Base-by-base conservation (phyloP, 1,140 invertebrate genomes). In the Pseudomyrmex flavicornis region DNA sequence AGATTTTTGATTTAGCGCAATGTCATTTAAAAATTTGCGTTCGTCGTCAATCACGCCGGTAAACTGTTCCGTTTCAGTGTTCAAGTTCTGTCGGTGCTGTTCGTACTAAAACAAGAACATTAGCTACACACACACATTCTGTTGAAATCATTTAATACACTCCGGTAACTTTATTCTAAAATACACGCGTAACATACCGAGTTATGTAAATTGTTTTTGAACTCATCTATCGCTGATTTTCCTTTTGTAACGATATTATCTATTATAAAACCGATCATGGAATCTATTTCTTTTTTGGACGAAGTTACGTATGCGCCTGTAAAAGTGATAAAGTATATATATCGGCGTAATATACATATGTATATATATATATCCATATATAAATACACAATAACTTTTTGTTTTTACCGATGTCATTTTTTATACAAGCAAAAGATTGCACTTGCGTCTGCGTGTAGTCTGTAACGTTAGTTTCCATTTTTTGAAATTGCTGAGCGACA, bases 381-480 rank as follows among this genome's bases (percentile, higher is more conserved):
- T 46, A 0, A 5, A 17, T 15, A 61, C 17, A 2, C 26, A 26
- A 26, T 4, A 77, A 66, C n/a, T 90, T 84, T 84, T 48, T 62
- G 85, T 61, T 35, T 35, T 85, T 86, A 91, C 92, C 89, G n/a
- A 94, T 82, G 20, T 90, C 52, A 83, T 90, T 80, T 85, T 92
- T 93, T 9, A 91, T 82, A 2, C 87, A 79, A 26, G 87, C 75
- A 65, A 87, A 93, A 84, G 91, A 93, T 7, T 91, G 84, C 63
- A 90, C 75, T 3, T 93, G 72, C 73, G 91, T 87, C 48, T 92
- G 82, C 4, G 90, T 87, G 82, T 92, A 89, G 9, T 58, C 74
- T 8, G 79, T 82, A 69, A 93, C 66, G 86, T 93, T 86, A 73
- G 89, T 82, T 75, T 93, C 88, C 17, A 93, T 85, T 61, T 88